These are phyloP conservation scores for Notolepis coatsorum DNA, from an alignment of 2,797 vertebrate species.

Conservation along the genomic window DNA sequence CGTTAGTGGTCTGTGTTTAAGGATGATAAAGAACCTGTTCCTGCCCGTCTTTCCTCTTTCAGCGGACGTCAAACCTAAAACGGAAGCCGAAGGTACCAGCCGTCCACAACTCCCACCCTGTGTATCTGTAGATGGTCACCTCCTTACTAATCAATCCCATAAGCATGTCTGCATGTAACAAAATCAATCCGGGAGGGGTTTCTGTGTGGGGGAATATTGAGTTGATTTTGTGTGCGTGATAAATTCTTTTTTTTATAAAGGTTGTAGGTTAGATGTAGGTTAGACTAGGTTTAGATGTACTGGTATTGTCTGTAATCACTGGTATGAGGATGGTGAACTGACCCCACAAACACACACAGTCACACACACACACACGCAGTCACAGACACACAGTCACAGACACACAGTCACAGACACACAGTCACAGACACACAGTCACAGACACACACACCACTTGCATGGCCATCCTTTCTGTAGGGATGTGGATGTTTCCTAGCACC, in stretches of 20 bases:
- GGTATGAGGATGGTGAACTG: not conserved
- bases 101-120: slow-evolving; percentile 44
- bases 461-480: slow-evolving; percentile 17
- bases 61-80: slow-evolving; percentile 86
- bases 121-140: slow-evolving; percentile 55
- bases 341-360: not conserved
- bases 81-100: slow-evolving; percentile 86
- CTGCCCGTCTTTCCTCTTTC: slow-evolving; percentile 80
- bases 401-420: not conserved
- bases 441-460: slow-evolving; percentile 1
- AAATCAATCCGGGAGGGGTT: slow-evolving; percentile 54
- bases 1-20: slow-evolving; percentile 27
- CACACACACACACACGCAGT: too few species aligned
- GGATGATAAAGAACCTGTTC: slow-evolving; percentile 71
- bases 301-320: slow-evolving; percentile 27
- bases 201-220: slow-evolving; percentile 24
- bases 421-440: slow-evolving; percentile 6
- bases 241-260: too few species aligned
- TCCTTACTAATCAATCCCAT: slow-evolving; percentile 76
- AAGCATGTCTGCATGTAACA: slow-evolving; percentile 83
- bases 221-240: slow-evolving; percentile 30
- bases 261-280: too few species aligned
- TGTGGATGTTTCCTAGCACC: slow-evolving; percentile 39
- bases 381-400: not conserved
- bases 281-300: slow-evolving; percentile 10